Conservation (phyloP, 2,113 vertebrate species). For the Rattus norvegicus region GRCr8 NC_086032.1:1454001-1454500, state of each 20-base stretch:
- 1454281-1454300: not conserved
- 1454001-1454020: slow-evolving; percentile 88
- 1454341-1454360: slow-evolving; percentile 90
- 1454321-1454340: slow-evolving; percentile 93
- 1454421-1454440: not conserved
- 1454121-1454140: slow-evolving; percentile 96
- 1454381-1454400: slow-evolving; percentile 88
- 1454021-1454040: slow-evolving; percentile 92
- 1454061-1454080: slow-evolving; percentile 95
- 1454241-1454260: not conserved
- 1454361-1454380: slow-evolving; percentile 81
- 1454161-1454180: too few relatives aligned
- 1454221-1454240: not conserved
- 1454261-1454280: not conserved
- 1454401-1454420: not conserved
- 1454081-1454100: slow-evolving; percentile 96
- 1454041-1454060: slow-evolving; percentile 96
- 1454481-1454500: not conserved
- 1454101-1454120: slow-evolving; percentile 95
- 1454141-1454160: not conserved
- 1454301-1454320: slow-evolving; percentile 90
- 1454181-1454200: not conserved
- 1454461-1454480: not conserved
- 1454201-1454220: too few relatives aligned
- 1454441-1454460: not conserved